phyloP scores from a whole-genome alignment of 2,888 invertebrate species.

The Pollenia amentaria region DNA sequence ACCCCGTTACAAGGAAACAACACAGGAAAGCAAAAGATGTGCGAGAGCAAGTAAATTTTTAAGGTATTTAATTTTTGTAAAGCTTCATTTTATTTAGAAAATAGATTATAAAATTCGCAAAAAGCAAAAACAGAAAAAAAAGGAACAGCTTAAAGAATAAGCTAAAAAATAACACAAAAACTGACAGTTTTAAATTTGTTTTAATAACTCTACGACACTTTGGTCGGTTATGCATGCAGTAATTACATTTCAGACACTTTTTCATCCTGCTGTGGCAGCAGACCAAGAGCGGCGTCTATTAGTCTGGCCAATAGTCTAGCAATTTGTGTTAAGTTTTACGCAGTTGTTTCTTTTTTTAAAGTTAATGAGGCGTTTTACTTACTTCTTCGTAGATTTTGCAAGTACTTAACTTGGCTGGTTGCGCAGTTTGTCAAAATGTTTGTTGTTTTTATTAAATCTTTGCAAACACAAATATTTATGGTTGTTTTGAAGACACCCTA shows the following conservation, averaged over 20 bases:
- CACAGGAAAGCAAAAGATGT: neutral
- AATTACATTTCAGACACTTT: conserved; percentile 15
- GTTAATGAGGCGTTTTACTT: conserved; percentile 44
- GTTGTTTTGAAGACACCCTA: neutral
- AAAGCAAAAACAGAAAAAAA: neutral
- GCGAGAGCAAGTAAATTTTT: neutral
- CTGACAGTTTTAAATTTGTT: conserved; percentile 59
- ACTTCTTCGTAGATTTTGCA: neutral
- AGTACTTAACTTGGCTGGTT: neutral
- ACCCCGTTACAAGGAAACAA: neutral
- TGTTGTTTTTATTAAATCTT: neutral
- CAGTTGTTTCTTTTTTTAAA: conserved; percentile 30
- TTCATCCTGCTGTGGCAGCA: neutral
- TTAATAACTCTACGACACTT: conserved; percentile 52
- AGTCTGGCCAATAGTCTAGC: conserved; percentile 46
- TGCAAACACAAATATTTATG: conserved; percentile 5
- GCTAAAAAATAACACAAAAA: conserved; percentile 3
- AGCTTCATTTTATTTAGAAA: conserved; percentile 10
- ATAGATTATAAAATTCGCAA: conserved; percentile 28
- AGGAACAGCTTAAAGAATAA: neutral
- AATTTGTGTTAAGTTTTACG: neutral
- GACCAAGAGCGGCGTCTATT: conserved; percentile 6
- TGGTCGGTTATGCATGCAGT: conserved; percentile 35
- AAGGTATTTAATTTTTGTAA: conserved; percentile 17
- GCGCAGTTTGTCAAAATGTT: neutral